Evolutionary conservation across 2,113 vertebrate genomes (phyloP).

Genomic region (Oreotragus oreotragus): DNA sequence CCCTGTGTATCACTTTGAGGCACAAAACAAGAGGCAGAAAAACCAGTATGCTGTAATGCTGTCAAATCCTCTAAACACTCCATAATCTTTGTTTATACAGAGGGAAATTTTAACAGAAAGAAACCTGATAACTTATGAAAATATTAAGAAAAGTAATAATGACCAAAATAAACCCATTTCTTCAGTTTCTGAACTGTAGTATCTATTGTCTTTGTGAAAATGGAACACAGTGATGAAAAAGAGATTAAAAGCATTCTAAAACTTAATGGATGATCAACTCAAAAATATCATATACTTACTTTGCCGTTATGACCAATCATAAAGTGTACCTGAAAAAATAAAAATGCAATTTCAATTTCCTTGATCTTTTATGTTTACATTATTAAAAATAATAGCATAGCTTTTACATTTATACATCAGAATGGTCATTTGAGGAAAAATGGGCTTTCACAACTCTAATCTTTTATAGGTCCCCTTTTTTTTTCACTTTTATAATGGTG

Average conservation of each 20-base stretch:
- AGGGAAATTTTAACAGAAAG: slow-evolving; percentile 53
- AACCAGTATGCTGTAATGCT: slow-evolving; percentile 31
- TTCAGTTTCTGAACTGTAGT: background rate
- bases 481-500: slow-evolving; percentile 12
- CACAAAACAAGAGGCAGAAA: slow-evolving; percentile 40
- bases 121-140: slow-evolving; percentile 53
- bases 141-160: slow-evolving; percentile 53
- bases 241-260: slow-evolving; percentile 62
- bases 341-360: slow-evolving; percentile 60
- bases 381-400: slow-evolving; percentile 28
- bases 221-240: slow-evolving; percentile 35
- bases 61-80: slow-evolving; percentile 36
- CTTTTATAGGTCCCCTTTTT: background rate
- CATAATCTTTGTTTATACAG: slow-evolving; percentile 62
- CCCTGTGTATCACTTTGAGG: slow-evolving; percentile 48
- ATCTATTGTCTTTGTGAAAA: slow-evolving; percentile 47
- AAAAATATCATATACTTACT: slow-evolving; percentile 59
- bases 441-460: background rate
- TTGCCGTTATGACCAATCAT: slow-evolving; percentile 51
- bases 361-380: slow-evolving; percentile 58
- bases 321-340: slow-evolving; percentile 56
- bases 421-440: slow-evolving; percentile 51
- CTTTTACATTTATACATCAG: slow-evolving; percentile 42
- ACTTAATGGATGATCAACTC: slow-evolving; percentile 62
- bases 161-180: slow-evolving; percentile 57